Base-by-base conservation (phyloP, 2,888 invertebrate genomes). In the Micoletzkya japonica region DNA sequence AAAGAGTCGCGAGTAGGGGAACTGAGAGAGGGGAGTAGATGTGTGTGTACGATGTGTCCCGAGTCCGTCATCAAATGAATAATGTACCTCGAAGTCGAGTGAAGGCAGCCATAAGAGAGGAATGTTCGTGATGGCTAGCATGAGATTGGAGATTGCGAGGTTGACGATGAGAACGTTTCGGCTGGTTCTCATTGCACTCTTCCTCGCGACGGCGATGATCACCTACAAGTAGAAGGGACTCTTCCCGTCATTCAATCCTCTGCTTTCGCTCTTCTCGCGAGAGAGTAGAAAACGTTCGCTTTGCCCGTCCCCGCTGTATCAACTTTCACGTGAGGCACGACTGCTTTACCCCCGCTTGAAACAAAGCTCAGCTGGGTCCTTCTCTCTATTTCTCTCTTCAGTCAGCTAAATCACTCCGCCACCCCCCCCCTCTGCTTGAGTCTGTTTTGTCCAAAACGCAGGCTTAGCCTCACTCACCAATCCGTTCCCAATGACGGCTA, bases 151-250 rank as follows among this genome's bases (percentile, higher is more conserved):
- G 30, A 89, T 86, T 2, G 94, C 94, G 82, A 95, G 88, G 88
- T 95, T 95, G 64, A 92, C 90, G 81, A 95, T 94, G 87, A 94
- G 93, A 88, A 94, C 91, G 88, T 95, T 93, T 30, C 94, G 87
- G 0, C 93, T 92, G 7, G 94, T 94, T 50, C 94, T 89, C 94
- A 95, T 95, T 17, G 78, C 73, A 34, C 79, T 82, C 66, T 94
- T 94, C 74, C 92, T 89, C 20, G 92, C 90, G 59, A 94, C 93
- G 34, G 89, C 89, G 73, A 88, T 60, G 6, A 83, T 80, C 17
- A 82, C 81, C 81, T 80, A 64, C 24, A 77, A 72, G 26, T 17
- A 59, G 17, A 59, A 37, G 39, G 37, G 3, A 17, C 36, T 52
- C 26, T 68, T 64, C 28, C 14, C 32, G 32, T n/a, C 17, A 7